phyloP scores from a whole-genome alignment of 2,113 vertebrate genomes.

The Salvelinus alpinus region DNA sequence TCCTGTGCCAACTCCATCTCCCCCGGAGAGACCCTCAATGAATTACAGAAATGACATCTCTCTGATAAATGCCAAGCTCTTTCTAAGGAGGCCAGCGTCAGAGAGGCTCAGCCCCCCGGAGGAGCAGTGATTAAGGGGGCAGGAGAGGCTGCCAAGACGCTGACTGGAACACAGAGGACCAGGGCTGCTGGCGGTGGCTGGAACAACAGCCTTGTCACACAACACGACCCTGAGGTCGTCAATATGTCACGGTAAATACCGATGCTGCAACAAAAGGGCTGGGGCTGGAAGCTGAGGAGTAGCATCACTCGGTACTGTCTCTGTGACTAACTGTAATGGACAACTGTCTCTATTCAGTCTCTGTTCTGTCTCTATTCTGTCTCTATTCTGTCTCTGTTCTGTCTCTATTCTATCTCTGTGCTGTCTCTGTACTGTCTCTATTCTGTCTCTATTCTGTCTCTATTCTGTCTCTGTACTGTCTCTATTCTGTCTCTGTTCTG shows the following conservation, averaged over 20 bases:
- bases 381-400: too few species aligned
- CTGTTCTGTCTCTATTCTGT: too few species aligned
- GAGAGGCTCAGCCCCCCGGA: conserved; percentile 57
- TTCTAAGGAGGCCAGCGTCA: conserved; percentile 52
- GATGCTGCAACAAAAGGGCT: conserved; percentile 33
- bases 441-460: too few species aligned
- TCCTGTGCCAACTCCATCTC: conserved; percentile 64
- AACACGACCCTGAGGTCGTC: conserved; percentile 74
- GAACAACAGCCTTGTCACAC: conserved; percentile 71
- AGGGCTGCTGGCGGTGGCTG: conserved; percentile 41
- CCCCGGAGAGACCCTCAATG: conserved; percentile 68
- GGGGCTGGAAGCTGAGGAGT: conserved; percentile 21
- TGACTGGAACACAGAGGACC: conserved; percentile 51
- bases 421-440: too few species aligned
- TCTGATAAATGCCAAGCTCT: conserved; percentile 74
- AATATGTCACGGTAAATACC: conserved; percentile 76
- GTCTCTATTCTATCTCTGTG: rapidly evolving
- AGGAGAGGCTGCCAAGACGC: conserved; percentile 67
- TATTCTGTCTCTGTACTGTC: too few species aligned
- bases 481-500: too few species aligned
- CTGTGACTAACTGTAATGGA: too few species aligned
- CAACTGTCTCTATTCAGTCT: too few species aligned
- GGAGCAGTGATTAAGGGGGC: conserved; percentile 73
- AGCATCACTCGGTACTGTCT: too few species aligned
- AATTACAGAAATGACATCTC: conserved; percentile 78